A percentile compares a stretch with the other conserved stretches of the same genome.
Conservation (phyloP, 2,797 vertebrate genomes). For the Hippopotamyrus pictus region DNA sequence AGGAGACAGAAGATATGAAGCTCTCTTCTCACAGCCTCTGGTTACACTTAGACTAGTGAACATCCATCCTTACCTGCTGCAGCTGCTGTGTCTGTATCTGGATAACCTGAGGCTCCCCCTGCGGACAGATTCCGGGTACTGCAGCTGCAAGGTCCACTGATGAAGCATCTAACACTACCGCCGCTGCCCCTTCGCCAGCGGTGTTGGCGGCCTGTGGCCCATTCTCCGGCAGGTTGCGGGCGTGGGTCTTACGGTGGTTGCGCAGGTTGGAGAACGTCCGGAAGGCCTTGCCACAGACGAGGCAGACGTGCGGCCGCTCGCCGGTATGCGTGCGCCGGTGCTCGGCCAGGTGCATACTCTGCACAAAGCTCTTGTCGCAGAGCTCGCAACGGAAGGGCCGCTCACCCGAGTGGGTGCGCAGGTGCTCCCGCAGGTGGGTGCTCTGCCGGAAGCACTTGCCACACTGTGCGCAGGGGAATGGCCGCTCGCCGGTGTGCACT, state of each 20-base stretch:
- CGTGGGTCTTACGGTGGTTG: conserved; percentile 71
- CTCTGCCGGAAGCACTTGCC: conserved; percentile 81
- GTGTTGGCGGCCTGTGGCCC: conserved; percentile 33
- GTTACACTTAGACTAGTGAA: not conserved
- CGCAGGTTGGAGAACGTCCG: conserved; percentile 73
- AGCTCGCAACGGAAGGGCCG: conserved; percentile 66
- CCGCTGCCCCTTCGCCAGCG: conserved; percentile 28
- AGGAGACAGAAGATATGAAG: not conserved
- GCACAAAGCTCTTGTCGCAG: conserved; percentile 60
- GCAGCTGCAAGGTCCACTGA: conserved; percentile 41
- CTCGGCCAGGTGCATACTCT: conserved; percentile 69
- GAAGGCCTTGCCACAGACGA: conserved; percentile 66
- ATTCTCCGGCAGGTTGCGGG: conserved; percentile 39
- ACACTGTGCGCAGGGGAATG: conserved; percentile 73
- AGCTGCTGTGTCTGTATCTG: conserved; percentile 64
- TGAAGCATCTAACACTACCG: conserved; percentile 46
- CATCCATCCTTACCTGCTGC: conserved; percentile 51
- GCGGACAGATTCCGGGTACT: conserved; percentile 32
- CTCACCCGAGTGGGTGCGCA: conserved; percentile 72
- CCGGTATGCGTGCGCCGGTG: conserved; percentile 68
- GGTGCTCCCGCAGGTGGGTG: conserved; percentile 77
- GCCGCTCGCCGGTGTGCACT: conserved; percentile 79
- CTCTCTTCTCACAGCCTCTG: not conserved
- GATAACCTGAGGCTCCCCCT: conserved; percentile 54
- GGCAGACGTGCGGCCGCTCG: conserved; percentile 62